A percentile compares a stretch with the other conserved stretches of the same genome.
Evolutionary conservation across 2,113 vertebrate species (phyloP).

Genomic region (Tragelaphus strepsiceros): DNA sequence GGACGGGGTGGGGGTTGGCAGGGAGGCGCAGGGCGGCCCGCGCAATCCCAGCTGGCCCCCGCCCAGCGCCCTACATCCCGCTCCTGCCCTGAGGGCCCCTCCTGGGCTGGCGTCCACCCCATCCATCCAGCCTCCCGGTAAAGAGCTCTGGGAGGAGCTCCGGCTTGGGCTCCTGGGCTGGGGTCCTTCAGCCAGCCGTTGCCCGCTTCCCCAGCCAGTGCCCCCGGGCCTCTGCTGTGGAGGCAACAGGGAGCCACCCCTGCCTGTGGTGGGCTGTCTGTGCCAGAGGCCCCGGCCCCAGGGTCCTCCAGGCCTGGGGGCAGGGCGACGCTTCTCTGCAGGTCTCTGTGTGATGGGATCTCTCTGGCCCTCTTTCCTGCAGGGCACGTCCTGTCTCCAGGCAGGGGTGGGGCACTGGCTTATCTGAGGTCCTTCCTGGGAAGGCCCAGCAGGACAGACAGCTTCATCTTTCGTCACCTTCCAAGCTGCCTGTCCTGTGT

Average conservation of each 20-base stretch:
- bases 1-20: background rate
- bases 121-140: background rate
- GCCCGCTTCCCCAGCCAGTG: background rate
- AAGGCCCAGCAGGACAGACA: background rate
- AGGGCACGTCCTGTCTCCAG: fast-evolving
- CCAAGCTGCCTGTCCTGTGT: background rate
- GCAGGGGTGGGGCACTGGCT: fast-evolving
- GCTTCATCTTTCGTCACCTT: background rate
- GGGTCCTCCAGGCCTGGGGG: background rate
- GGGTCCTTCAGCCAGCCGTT: too few relatives aligned
- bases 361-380: background rate
- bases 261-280: background rate
- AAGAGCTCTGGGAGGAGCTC: background rate
- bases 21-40: background rate
- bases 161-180: background rate
- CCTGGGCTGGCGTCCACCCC: background rate
- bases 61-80: background rate
- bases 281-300: fast-evolving
- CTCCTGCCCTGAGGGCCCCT: background rate
- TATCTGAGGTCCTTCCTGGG: fast-evolving
- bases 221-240: background rate
- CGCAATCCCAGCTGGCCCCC: background rate
- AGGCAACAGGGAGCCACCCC: background rate
- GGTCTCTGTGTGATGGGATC: fast-evolving
- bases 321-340: fast-evolving